Conservation (phyloP, 2,113 vertebrate species). For the Phodopus roborovskii region DNA sequence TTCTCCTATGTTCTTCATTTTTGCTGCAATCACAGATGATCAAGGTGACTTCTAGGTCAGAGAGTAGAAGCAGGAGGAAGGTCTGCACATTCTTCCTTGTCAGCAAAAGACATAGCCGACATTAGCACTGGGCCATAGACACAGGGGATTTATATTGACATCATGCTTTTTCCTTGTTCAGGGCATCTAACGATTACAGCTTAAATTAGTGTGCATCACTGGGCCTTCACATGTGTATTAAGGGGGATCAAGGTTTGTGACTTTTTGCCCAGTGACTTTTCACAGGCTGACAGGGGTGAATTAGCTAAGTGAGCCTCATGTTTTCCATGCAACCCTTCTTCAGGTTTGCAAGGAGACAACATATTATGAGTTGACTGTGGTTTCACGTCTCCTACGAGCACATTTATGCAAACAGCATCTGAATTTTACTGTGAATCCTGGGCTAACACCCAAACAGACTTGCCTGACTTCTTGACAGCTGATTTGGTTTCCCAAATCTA, state of each 20-base stretch:
- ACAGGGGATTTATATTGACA: not conserved
- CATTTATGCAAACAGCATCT: too few species aligned
- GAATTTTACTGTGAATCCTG: not conserved
- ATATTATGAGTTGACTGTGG: not conserved
- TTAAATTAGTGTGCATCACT: not conserved
- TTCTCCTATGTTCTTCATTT: not conserved
- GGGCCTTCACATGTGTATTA: not conserved
- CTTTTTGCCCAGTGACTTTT: not conserved
- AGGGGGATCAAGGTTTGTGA: not conserved
- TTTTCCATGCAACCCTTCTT: not conserved
- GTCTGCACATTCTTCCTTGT: not conserved
- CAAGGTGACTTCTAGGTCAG: not conserved
- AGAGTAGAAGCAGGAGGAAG: not conserved
- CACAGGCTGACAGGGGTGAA: not conserved
- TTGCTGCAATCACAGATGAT: not conserved
- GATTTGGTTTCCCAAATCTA: not conserved
- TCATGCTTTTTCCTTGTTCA: not conserved
- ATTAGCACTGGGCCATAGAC: not conserved
- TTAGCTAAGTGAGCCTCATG: too few species aligned
- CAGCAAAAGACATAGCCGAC: not conserved
- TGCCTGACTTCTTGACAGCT: not conserved
- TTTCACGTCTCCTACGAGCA: not conserved
- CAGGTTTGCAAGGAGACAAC: too few species aligned
- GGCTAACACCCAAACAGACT: not conserved
- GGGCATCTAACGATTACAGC: too few species aligned